Base-by-base conservation (phyloP, 1,140 invertebrate genomes). In the Alviniconcha marisindica region DNA sequence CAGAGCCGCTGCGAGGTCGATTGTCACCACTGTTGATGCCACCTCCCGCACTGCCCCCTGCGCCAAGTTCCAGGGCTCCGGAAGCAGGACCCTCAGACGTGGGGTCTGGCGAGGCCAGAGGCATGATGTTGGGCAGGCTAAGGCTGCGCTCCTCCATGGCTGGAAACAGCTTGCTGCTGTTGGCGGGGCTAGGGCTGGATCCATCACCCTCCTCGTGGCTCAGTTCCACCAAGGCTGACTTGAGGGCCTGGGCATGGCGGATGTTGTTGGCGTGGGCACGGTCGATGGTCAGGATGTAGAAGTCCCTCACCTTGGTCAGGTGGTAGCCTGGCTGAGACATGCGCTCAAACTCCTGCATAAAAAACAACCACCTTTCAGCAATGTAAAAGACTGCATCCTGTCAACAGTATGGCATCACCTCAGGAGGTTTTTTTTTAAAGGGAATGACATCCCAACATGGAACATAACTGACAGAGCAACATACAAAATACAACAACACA, bases 281-380 rank as follows among this genome's bases (percentile, higher is more conserved):
- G 83, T 91, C 88, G 33, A 89, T 85, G 0, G 94, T 92, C 54
- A 96, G 92, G 91, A 95, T 96, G 92, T 96, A 96, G 77, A 94
- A 94, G 69, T 93, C 93, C 0, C 94, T 94, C 85, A 95, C 94
- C 90, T 95, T 93, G 15, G 93, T 92, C 14, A 96, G 92, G 78
- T 93, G 94, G 90, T 96, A 96, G 1, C 94, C 93, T 81, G 94
- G 94, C 28, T 96, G 92, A 69, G 92, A 92, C 77, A 96, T 92
- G 83, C 94, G 94, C 77, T 94, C 94, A 87, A 96, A 95, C 88
- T 96, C 95, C 94, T 95, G 83, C 21, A 91, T 66, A 76, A 18
- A 48, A 73, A 56, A 48, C 60, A 69, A n/a, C n/a, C n/a, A n/a
- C n/a, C n/a, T n/a, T n/a, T n/a, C n/a, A n/a, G n/a, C n/a, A n/a